These are phyloP conservation scores for Dolichoris vasculosae DNA, from an alignment of 1,140 invertebrate species.

Conservation along the genomic window DNA sequence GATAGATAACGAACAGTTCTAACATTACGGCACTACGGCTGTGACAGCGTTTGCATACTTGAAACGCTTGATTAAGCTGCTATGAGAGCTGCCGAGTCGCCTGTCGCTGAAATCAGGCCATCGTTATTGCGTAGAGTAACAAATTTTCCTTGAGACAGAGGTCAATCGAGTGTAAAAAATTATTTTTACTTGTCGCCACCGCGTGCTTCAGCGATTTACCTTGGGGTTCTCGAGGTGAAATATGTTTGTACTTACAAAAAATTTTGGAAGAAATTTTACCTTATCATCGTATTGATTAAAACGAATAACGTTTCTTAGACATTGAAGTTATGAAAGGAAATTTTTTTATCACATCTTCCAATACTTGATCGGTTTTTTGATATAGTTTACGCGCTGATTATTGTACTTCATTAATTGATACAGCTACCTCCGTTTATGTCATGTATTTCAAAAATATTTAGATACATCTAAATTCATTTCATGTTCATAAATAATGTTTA, in stretches of 20 bases:
- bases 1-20: constrained; percentile 27
- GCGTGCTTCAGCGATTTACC: background rate
- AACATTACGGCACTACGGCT: background rate
- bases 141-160: constrained; percentile 38
- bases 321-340: no score
- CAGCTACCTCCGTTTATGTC: no score
- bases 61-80: constrained; percentile 25
- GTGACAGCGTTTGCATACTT: background rate
- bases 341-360: background rate
- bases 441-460: no score
- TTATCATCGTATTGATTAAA: background rate
- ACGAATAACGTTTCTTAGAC: no score
- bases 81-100: background rate
- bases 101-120: constrained; percentile 36
- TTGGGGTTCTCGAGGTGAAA: background rate
- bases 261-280: background rate
- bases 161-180: constrained; percentile 32
- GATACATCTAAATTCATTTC: no score
- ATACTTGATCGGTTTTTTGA: no score
- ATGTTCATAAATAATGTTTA: no score
- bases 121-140: constrained; percentile 43
- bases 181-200: constrained; percentile 42
- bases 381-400: background rate
- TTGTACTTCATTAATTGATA: background rate
- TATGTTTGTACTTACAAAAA: background rate